Evolutionary conservation across 2,113 vertebrate species (phyloP).

Genomic region (Anseranas semipalmata): DNA sequence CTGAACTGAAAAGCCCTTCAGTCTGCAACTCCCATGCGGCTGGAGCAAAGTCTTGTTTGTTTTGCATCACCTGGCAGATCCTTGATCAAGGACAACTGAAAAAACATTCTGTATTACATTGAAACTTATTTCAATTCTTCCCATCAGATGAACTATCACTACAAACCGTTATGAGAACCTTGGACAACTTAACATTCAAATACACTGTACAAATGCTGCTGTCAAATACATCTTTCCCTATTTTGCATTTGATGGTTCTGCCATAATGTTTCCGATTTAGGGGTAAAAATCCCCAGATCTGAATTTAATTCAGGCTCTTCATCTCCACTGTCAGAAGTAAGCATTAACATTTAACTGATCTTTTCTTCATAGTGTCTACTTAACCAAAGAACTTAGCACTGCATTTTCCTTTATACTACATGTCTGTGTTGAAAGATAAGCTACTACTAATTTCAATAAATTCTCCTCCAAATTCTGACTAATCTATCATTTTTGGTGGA

Average conservation of each 20-base stretch:
- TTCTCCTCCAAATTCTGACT: not conserved
- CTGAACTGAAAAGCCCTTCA: slow-evolving; percentile 33
- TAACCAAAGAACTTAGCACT: not conserved
- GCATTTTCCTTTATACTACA: not conserved
- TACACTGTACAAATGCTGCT: not conserved
- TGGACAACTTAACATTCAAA: not conserved
- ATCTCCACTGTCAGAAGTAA: not conserved
- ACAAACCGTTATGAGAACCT: not conserved
- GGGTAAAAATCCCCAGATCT: not conserved
- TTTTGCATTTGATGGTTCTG: not conserved
- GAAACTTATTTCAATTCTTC: not conserved
- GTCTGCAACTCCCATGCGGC: not conserved
- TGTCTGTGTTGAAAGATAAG: not conserved
- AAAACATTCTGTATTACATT: not conserved
- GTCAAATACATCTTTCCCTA: not conserved
- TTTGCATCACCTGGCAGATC: not conserved
- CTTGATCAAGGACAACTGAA: not conserved
- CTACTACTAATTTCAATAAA: not conserved
- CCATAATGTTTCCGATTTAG: not conserved
- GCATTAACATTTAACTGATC: not conserved
- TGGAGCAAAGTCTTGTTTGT: slow-evolving; percentile 1
- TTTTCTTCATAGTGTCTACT: not conserved
- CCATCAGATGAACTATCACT: not conserved
- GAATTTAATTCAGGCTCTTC: not conserved
- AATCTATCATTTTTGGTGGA: not conserved